Conservation (phyloP, 2,113 vertebrate species). For the Oncorhynchus kisutch region DNA sequence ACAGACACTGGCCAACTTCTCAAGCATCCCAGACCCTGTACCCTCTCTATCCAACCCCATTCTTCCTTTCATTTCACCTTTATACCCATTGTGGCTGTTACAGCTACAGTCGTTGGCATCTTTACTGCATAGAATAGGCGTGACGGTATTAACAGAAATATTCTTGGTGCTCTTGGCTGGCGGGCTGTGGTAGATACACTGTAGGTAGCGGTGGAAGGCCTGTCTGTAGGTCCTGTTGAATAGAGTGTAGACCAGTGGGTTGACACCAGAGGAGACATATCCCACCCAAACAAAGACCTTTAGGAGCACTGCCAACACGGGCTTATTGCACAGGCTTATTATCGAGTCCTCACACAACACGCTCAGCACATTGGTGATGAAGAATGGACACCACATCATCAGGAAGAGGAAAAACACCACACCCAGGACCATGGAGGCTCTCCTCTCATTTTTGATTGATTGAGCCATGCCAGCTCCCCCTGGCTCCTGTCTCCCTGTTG, state of each 20-base stretch:
- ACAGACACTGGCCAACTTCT: constrained; percentile 75
- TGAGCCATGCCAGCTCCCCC: constrained; percentile 77
- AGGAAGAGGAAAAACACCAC: constrained; percentile 97
- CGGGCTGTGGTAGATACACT: constrained; percentile 83
- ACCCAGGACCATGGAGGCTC: constrained; percentile 95
- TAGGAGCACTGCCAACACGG: constrained; percentile 80
- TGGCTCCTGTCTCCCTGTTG: constrained; percentile 20
- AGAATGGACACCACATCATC: constrained; percentile 98
- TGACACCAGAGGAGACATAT: constrained; percentile 93
- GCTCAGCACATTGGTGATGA: constrained; percentile 92
- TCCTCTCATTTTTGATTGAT: constrained; percentile 95
- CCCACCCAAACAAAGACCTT: constrained; percentile 97
- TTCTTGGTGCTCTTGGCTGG: too few relatives aligned
- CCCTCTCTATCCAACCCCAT: constrained; percentile 67
- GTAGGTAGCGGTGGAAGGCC: constrained; percentile 87
- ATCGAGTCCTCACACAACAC: constrained; percentile 81
- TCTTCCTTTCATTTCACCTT: constrained; percentile 11
- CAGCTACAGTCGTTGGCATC: constrained; percentile 76
- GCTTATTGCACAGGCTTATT: constrained; percentile 70
- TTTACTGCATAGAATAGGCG: constrained; percentile 49
- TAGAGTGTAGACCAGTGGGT: constrained; percentile 91
- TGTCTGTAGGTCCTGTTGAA: constrained; percentile 95
- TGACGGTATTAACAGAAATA: constrained; percentile 66
- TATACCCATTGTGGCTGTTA: constrained; percentile 38
- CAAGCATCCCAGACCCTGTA: constrained; percentile 69